Evolutionary conservation across 2,888 invertebrate genomes (phyloP).

Genomic region (Scelioninae gen. 1): DNA sequence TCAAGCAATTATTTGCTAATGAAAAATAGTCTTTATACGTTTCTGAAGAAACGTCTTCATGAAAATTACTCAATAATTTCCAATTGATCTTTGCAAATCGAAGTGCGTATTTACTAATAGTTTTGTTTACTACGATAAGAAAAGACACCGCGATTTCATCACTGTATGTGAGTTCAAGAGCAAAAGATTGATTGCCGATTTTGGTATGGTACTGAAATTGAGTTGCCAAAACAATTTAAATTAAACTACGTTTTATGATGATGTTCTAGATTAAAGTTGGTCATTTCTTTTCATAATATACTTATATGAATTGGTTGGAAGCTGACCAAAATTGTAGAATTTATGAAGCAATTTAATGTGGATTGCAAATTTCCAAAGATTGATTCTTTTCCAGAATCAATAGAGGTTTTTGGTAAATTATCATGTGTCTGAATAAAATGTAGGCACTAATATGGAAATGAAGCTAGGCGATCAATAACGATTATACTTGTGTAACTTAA

Average conservation of each 20-base stretch:
- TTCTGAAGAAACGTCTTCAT: not conserved
- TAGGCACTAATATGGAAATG: constrained; percentile 5
- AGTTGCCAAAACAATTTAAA: too few species aligned
- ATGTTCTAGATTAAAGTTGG: too few species aligned
- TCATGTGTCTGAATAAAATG: constrained; percentile 2
- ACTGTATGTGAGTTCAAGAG: not conserved
- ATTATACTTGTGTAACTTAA: constrained; percentile 36
- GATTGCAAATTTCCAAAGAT: not conserved
- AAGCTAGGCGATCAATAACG: constrained; percentile 21
- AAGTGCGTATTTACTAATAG: constrained; percentile 11
- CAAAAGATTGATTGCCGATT: too few species aligned
- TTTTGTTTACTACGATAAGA: constrained; percentile 16
- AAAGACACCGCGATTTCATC: not conserved
- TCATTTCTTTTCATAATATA: not conserved
- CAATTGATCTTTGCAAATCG: constrained; percentile 33
- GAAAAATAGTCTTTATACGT: too few species aligned
- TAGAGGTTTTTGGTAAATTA: constrained; percentile 3
- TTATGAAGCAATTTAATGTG: not conserved
- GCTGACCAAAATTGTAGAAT: not conserved
- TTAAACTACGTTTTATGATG: too few species aligned
- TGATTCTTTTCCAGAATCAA: not conserved
- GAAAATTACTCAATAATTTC: not conserved
- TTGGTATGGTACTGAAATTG: too few species aligned
- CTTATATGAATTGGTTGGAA: constrained; percentile 1
- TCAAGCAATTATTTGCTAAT: too few species aligned